These are phyloP conservation scores for Danio aesculapii DNA, from an alignment of 2,797 vertebrate species.

Conservation along the genomic window DNA sequence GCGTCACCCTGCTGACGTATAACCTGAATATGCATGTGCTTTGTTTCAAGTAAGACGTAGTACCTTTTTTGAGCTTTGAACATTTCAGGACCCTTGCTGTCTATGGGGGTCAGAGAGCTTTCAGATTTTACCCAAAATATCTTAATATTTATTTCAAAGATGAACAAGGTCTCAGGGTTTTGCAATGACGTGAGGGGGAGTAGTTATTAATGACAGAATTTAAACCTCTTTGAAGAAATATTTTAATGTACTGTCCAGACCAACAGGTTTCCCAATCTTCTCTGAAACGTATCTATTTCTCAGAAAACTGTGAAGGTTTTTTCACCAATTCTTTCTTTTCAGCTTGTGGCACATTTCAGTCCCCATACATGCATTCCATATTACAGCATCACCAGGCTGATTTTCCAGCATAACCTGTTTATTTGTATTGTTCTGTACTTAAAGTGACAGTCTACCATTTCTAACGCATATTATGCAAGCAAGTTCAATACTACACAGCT, in stretches of 20 bases:
- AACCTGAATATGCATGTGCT: no score
- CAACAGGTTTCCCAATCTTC: background rate
- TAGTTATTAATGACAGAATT: no score
- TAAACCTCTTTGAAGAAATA: background rate
- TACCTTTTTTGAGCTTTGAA: no score
- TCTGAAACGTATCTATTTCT: background rate
- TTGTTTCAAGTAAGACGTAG: no score
- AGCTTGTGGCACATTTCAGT: background rate
- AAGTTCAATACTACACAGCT: background rate
- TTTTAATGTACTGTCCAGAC: background rate
- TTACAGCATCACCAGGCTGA: background rate
- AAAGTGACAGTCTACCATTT: slow-evolving; percentile 8
- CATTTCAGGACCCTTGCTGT: no score
- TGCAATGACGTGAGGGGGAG: no score
- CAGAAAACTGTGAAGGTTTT: background rate
- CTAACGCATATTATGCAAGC: background rate
- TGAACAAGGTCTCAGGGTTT: no score
- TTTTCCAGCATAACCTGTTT: slow-evolving; percentile 18
- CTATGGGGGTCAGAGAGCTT: no score
- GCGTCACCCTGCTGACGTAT: no score
- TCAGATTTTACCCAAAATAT: no score
- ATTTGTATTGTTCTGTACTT: background rate
- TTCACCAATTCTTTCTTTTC: background rate
- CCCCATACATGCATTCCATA: background rate
- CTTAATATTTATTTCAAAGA: no score